Percentiles rank a stretch among this genome's conserved stretches.
Evolutionary conservation across 2,888 invertebrate species (phyloP).

Genomic region (Acanthosoma haemorrhoidale): DNA sequence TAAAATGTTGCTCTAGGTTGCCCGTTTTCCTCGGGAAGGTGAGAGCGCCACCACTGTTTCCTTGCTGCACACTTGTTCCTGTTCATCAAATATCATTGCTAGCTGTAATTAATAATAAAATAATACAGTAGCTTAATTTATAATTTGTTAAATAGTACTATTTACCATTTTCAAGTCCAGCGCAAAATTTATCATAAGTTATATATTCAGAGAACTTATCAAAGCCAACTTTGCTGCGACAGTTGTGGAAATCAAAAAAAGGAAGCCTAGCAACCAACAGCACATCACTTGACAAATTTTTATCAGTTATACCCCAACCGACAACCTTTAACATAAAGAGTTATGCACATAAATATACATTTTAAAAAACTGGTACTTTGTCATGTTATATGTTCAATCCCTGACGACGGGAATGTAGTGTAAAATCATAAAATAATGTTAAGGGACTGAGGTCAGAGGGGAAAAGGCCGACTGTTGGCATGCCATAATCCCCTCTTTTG

Average conservation of each 20-base stretch:
- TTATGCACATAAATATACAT: not conserved
- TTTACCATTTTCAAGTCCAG: constrained; percentile 38
- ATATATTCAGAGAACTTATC: constrained; percentile 36
- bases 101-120: not conserved
- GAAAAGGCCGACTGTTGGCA: no score
- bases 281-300: constrained; percentile 30
- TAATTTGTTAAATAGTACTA: not conserved
- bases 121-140: not conserved
- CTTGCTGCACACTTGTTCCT: constrained; percentile 36
- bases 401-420: no score
- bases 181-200: constrained; percentile 42
- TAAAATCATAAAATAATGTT: no score
- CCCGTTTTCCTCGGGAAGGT: constrained; percentile 24
- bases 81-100: not conserved
- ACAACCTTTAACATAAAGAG: constrained; percentile 36
- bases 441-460: no score
- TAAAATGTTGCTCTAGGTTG: constrained; percentile 29
- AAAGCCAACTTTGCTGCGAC: constrained; percentile 29
- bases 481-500: no score
- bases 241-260: constrained; percentile 35
- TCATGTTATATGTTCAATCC: no score
- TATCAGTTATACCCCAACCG: constrained; percentile 41
- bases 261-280: constrained; percentile 39
- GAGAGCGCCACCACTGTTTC: constrained; percentile 40
- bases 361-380: not conserved